These are phyloP conservation scores for Callitettix versicolor DNA, from an alignment of 1,140 invertebrate species.

Conservation along the genomic window DNA sequence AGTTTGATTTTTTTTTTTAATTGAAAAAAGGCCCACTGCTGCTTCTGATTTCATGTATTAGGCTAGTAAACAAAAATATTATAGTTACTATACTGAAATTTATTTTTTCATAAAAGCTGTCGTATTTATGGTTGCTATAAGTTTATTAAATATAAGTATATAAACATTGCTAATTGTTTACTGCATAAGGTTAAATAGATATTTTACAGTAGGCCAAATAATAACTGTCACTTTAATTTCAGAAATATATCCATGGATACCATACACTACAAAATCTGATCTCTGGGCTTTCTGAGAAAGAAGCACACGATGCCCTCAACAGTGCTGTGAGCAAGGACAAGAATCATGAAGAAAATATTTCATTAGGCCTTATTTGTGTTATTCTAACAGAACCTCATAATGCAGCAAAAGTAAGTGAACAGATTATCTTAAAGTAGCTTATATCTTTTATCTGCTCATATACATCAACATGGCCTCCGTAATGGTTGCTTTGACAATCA, in stretches of 20 bases:
- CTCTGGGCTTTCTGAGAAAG: conserved; percentile 79
- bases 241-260: conserved; percentile 84
- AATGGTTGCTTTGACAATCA: no score
- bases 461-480: no score
- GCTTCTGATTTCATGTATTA: no score
- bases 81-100: background rate
- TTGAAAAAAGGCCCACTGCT: no score
- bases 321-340: conserved; percentile 79
- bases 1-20: no score
- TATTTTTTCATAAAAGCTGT: background rate
- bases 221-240: no score
- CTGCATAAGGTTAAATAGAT: no score
- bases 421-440: no score
- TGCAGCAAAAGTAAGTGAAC: conserved; percentile 52
- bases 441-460: no score
- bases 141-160: conserved; percentile 20
- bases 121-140: background rate
- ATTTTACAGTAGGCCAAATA: no score
- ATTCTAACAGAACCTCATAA: conserved; percentile 81
- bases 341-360: conserved; percentile 81
- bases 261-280: conserved; percentile 61
- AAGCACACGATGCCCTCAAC: conserved; percentile 82
- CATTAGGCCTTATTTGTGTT: conserved; percentile 74
- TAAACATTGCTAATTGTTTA: conserved; percentile 32
- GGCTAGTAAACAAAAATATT: no score